Conservation (phyloP, 1,140 invertebrate species). For the Antheraea mylitta region DNA sequence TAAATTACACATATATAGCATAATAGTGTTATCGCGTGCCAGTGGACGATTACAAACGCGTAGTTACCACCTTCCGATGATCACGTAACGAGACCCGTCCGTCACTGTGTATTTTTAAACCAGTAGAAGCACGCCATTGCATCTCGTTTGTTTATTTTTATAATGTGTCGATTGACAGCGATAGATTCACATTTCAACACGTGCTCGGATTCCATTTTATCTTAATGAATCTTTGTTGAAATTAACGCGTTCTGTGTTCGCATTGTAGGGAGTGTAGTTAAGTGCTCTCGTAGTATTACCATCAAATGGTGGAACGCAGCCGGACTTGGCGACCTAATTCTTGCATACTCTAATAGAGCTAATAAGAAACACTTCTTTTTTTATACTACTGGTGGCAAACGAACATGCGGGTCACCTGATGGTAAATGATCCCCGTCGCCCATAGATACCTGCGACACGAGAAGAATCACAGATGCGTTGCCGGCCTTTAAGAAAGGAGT, state of each 20-base stretch:
- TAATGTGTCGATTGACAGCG: background rate
- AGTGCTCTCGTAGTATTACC: no score
- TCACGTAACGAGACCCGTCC: background rate
- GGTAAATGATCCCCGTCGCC: no score
- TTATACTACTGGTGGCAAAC: no score
- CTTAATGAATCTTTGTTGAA: background rate
- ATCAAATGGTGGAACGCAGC: no score
- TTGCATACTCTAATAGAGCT: no score
- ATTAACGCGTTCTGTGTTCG: background rate
- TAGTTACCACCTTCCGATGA: background rate
- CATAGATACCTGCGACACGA: no score
- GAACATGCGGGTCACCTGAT: no score
- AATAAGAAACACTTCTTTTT: no score
- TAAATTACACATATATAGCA: background rate
- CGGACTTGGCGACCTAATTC: no score
- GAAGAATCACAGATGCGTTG: no score
- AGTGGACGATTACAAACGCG: background rate
- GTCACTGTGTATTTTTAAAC: background rate
- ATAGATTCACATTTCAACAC: constrained; percentile 4
- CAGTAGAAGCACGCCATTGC: background rate
- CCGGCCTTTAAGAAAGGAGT: no score
- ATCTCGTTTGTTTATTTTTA: constrained; percentile 1
- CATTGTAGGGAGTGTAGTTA: no score
- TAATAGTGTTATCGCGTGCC: background rate
- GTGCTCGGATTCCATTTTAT: background rate